phyloP scores from a whole-genome alignment of 2,888 invertebrate species.

The Sussaba pulchella region DNA sequence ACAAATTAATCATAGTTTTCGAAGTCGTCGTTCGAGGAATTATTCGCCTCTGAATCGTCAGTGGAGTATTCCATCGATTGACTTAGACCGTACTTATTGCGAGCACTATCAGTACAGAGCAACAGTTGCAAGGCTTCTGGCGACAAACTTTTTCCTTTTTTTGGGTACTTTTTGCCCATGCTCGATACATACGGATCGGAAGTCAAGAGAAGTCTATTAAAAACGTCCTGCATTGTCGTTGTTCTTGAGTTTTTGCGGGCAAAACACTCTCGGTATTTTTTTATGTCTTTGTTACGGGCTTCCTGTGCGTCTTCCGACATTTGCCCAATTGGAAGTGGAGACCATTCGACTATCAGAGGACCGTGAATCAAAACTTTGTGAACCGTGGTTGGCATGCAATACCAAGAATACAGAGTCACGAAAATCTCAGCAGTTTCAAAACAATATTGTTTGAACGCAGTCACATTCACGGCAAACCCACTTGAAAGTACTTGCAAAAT shows the following conservation, averaged over 20 bases:
- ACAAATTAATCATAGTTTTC: slow-evolving; percentile 35
- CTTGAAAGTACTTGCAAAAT: slow-evolving; percentile 56
- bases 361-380: slow-evolving; percentile 39
- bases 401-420: slow-evolving; percentile 11
- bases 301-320: slow-evolving; percentile 41
- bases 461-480: slow-evolving; percentile 51
- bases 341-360: slow-evolving; percentile 40
- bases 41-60: too few species aligned
- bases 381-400: slow-evolving; percentile 26
- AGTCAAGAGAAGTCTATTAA: neutral
- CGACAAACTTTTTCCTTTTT: neutral
- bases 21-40: too few species aligned
- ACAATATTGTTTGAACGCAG: neutral
- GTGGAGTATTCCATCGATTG: too few species aligned
- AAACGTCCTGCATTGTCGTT: slow-evolving; percentile 1
- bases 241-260: slow-evolving; percentile 3
- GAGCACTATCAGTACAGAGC: too few species aligned
- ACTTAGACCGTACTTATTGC: too few species aligned
- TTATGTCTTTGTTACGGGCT: slow-evolving; percentile 37
- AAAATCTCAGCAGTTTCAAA: slow-evolving; percentile 24
- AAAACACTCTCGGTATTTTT: slow-evolving; percentile 38
- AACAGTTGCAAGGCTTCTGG: neutral
- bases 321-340: slow-evolving; percentile 39
- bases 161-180: neutral
- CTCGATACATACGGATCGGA: neutral